Percentiles rank a stretch among this genome's conserved stretches.
These are phyloP conservation scores for Dromiciops gliroides DNA, from an alignment of 2,113 vertebrate species.

Conservation along the genomic window DNA sequence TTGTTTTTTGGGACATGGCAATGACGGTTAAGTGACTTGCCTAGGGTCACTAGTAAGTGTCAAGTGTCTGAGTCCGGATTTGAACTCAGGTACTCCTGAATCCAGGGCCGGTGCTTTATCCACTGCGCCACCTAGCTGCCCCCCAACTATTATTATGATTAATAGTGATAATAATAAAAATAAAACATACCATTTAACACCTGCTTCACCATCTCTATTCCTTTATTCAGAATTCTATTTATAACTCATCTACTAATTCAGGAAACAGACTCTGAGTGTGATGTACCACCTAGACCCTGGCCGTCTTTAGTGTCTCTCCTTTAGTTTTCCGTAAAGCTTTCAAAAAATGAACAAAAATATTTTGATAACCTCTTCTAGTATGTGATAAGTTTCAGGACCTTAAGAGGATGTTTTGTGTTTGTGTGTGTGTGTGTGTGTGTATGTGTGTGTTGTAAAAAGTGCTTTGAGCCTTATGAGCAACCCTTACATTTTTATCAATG, in stretches of 20 bases:
- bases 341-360: accelerated
- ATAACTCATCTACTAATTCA: neutral
- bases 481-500: neutral
- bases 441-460: neutral
- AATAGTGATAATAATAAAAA: too few species aligned
- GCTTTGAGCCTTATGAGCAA: neutral
- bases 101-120: too few species aligned
- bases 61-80: too few species aligned
- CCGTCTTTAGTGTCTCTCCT: neutral
- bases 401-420: too few species aligned
- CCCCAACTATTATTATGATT: too few species aligned
- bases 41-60: too few species aligned
- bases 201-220: neutral
- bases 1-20: too few species aligned
- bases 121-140: too few species aligned
- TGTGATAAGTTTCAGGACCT: neutral
- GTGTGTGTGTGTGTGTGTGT: too few species aligned
- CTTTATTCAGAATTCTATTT: neutral
- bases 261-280: neutral
- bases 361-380: neutral
- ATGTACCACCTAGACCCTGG: neutral
- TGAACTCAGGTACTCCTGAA: too few species aligned
- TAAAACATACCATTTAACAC: neutral
- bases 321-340: neutral
- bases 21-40: too few species aligned